Evolutionary conservation across 2,888 invertebrate genomes (phyloP).

Genomic region (Oligia strigilis): DNA sequence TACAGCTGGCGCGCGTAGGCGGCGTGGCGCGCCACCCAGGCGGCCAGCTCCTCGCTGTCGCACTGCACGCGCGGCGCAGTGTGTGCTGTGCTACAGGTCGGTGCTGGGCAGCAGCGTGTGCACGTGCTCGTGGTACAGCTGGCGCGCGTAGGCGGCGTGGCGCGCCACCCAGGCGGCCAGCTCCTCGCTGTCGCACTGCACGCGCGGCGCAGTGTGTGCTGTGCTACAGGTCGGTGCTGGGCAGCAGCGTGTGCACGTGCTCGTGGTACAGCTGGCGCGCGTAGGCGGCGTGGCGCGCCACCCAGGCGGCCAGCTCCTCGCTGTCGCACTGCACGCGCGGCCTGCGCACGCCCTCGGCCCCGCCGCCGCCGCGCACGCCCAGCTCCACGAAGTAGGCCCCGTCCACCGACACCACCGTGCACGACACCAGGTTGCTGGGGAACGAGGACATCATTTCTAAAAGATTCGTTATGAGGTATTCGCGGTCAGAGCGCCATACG

Average conservation of each 20-base stretch:
- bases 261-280: constrained; percentile 96
- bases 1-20: constrained; percentile 96
- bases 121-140: constrained; percentile 95
- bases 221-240: constrained; percentile 44
- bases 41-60: constrained; percentile 80
- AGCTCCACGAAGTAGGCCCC: constrained; percentile 94
- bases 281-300: constrained; percentile 96
- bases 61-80: constrained; percentile 86
- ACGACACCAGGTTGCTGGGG: constrained; percentile 91
- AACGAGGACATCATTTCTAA: background rate
- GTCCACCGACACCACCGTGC: constrained; percentile 90
- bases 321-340: constrained; percentile 95
- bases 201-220: constrained; percentile 91
- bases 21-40: constrained; percentile 94
- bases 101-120: constrained; percentile 91
- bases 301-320: constrained; percentile 92
- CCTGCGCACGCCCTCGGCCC: constrained; percentile 88
- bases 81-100: constrained; percentile 83
- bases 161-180: constrained; percentile 93
- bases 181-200: background rate
- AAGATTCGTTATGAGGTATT: background rate
- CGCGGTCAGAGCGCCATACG: background rate
- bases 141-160: constrained; percentile 97
- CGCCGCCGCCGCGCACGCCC: constrained; percentile 89
- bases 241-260: constrained; percentile 92